A percentile compares a stretch with the other conserved stretches of the same genome.
Conservation (phyloP, 2,113 vertebrate species). For the Varanus salvator region DNA sequence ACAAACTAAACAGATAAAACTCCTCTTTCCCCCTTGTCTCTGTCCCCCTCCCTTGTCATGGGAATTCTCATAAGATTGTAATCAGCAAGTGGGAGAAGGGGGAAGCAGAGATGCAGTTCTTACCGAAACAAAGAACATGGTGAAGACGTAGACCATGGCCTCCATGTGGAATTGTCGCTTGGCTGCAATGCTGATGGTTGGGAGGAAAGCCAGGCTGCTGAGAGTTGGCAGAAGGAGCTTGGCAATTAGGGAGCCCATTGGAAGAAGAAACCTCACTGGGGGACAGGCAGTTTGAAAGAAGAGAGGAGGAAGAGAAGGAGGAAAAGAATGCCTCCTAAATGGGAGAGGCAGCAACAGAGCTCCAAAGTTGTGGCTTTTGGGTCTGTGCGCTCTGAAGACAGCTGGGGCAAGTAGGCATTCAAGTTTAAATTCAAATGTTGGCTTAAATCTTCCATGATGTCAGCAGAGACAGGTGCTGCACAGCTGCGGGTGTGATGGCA, state of each 20-base stretch:
- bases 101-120: constrained; percentile 61
- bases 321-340: not conserved
- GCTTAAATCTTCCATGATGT: constrained; percentile 23
- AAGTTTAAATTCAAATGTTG: constrained; percentile 79
- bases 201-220: constrained; percentile 93
- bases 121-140: constrained; percentile 95
- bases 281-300: not conserved
- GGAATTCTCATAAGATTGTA: not conserved
- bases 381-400: constrained; percentile 38
- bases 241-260: constrained; percentile 91
- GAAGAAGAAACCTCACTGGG: not conserved
- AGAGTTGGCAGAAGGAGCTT: constrained; percentile 93
- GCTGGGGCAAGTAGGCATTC: constrained; percentile 78
- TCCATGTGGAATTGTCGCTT: constrained; percentile 97
- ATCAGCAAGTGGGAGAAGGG: not conserved
- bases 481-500: not conserved
- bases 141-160: constrained; percentile 99
- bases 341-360: not conserved
- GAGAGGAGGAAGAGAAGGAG: not conserved
- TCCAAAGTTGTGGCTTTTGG: too few species aligned
- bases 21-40: not conserved
- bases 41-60: not conserved
- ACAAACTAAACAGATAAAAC: not conserved
- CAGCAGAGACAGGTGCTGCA: constrained; percentile 43
- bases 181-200: constrained; percentile 89